Conservation (phyloP, 2,113 vertebrate genomes). For the Dunckerocampus dactyliophorus region DNA sequence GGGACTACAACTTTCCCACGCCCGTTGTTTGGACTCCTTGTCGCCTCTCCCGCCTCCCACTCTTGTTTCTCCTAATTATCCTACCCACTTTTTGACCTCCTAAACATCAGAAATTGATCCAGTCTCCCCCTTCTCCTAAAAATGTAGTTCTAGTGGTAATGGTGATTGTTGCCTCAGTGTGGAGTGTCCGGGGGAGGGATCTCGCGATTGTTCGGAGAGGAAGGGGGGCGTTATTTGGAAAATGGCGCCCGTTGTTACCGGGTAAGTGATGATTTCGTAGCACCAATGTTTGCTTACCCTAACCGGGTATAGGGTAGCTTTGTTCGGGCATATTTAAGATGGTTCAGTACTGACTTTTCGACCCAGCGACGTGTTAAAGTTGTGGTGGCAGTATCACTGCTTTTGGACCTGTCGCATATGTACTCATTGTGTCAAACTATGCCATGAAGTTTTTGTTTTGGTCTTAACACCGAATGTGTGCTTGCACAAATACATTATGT, state of each 20-base stretch:
- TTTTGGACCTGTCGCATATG: neutral
- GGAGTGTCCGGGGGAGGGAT: conserved; percentile 45
- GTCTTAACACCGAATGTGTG: too few species aligned
- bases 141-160: conserved; percentile 31
- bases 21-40: conserved; percentile 62
- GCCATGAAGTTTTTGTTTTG: too few species aligned
- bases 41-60: conserved; percentile 17
- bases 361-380: neutral
- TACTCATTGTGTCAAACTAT: too few species aligned
- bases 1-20: conserved; percentile 74
- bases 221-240: conserved; percentile 84
- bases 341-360: too few species aligned
- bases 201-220: conserved; percentile 73
- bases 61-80: conserved; percentile 19
- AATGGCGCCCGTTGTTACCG: conserved; percentile 99
- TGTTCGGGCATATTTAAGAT: too few species aligned
- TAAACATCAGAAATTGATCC: neutral
- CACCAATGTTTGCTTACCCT: neutral
- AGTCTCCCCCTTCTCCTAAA: conserved; percentile 16
- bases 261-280: conserved; percentile 80
- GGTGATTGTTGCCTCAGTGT: conserved; percentile 15
- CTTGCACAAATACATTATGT: too few species aligned
- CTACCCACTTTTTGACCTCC: neutral
- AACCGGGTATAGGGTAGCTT: neutral
- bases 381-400: neutral